These are phyloP conservation scores for Dorcus hopei DNA, from an alignment of 2,888 invertebrate genomes.

Conservation along the genomic window DNA sequence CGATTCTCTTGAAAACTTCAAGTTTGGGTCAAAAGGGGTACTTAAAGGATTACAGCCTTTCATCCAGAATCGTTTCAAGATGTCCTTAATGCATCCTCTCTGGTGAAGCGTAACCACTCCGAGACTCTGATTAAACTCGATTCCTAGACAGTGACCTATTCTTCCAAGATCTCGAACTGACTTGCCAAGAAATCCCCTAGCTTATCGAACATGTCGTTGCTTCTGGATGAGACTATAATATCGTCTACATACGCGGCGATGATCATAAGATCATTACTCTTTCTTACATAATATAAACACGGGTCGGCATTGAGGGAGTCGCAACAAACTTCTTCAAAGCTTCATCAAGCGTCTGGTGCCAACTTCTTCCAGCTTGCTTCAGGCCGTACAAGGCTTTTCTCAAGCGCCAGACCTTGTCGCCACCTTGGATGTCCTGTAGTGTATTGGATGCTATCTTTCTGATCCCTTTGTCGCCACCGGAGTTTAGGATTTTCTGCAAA, in stretches of 20 bases:
- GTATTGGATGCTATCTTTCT: too few relatives aligned
- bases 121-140: neutral
- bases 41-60: constrained; percentile 26
- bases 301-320: neutral
- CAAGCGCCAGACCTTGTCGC: neutral
- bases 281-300: neutral
- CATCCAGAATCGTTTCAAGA: constrained; percentile 30
- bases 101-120: constrained; percentile 17
- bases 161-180: constrained; percentile 21
- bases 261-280: constrained; percentile 18
- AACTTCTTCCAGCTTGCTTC: neutral
- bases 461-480: too few relatives aligned
- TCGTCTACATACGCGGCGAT: constrained; percentile 30
- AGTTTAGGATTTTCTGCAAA: too few relatives aligned
- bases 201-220: constrained; percentile 12
- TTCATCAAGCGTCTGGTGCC: neutral
- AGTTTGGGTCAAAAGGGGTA: constrained; percentile 23
- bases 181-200: constrained; percentile 6
- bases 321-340: neutral
- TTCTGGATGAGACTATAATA: constrained; percentile 23
- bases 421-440: neutral
- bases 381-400: neutral
- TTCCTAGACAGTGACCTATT: constrained; percentile 13
- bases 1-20: constrained; percentile 10
- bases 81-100: constrained; percentile 26